These are phyloP conservation scores for Gadopsis bispinosus DNA, from an alignment of 2,797 vertebrate species.

Conservation along the genomic window DNA sequence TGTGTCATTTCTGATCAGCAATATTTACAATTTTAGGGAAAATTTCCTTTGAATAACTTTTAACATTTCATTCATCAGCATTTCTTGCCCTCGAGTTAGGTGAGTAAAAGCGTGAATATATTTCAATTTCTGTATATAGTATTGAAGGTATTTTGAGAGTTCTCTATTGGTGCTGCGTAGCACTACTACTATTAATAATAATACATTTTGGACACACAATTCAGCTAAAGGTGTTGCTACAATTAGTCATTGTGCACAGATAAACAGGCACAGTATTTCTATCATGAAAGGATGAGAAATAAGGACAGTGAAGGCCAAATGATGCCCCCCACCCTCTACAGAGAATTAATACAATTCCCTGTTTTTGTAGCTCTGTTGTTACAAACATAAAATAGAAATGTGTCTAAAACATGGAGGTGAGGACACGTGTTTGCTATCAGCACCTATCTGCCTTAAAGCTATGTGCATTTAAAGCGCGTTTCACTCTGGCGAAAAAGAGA, in stretches of 20 bases:
- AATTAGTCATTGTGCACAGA: background rate
- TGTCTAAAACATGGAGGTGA: background rate
- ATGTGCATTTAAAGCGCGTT: constrained; percentile 22
- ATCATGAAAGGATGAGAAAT: background rate
- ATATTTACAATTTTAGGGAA: background rate
- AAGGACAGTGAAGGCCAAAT: background rate
- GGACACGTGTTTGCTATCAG: constrained; percentile 15
- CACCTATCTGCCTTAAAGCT: constrained; percentile 11
- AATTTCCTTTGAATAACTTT: background rate
- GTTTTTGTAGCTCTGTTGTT: no score
- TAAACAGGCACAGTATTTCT: background rate
- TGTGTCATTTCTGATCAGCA: background rate
- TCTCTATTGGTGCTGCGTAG: background rate
- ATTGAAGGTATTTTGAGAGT: background rate
- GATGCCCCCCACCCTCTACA: background rate
- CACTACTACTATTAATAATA: background rate
- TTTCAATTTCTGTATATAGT: background rate
- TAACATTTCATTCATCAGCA: background rate
- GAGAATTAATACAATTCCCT: background rate
- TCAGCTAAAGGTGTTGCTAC: background rate
- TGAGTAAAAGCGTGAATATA: background rate
- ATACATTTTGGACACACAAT: background rate
- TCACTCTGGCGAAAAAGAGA: constrained; percentile 11
- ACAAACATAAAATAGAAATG: background rate
- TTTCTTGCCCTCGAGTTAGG: background rate